phyloP scores from a whole-genome alignment of 1,140 invertebrate genomes.

The Trichonephila inaurata region DNA sequence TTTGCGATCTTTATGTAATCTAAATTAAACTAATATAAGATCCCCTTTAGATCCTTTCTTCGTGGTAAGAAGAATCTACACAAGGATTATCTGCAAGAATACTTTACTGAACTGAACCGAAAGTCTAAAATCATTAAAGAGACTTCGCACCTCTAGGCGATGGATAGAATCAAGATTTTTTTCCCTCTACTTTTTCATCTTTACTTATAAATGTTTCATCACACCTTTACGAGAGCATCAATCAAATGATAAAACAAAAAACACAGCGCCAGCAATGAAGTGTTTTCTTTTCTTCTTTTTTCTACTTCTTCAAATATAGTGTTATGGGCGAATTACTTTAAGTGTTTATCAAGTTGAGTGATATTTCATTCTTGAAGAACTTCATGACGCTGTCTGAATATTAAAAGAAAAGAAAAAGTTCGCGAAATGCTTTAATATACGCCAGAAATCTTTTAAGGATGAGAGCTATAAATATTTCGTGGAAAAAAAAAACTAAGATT shows the following conservation, averaged over 20 bases:
- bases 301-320: not conserved
- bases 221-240: conserved; percentile 43
- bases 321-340: conserved; percentile 7
- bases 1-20: not conserved
- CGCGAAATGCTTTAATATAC: not conserved
- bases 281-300: not conserved
- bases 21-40: not conserved
- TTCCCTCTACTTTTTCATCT: conserved; percentile 32
- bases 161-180: conserved; percentile 24
- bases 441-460: not conserved
- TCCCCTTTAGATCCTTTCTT: not conserved
- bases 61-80: conserved; percentile 3
- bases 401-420: not conserved
- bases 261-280: not conserved
- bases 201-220: conserved; percentile 66
- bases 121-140: conserved; percentile 61
- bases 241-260: conserved; percentile 42
- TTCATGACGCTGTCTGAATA: not conserved
- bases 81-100: conserved; percentile 36
- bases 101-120: conserved; percentile 16
- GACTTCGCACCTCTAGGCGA: conserved; percentile 39
- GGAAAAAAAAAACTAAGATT: not conserved
- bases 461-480: not conserved
- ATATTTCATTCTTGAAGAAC: not conserved
- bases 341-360: conserved; percentile 14